Conservation (phyloP, 2,113 vertebrate species). For the Craseonycteris thonglongyai region DNA sequence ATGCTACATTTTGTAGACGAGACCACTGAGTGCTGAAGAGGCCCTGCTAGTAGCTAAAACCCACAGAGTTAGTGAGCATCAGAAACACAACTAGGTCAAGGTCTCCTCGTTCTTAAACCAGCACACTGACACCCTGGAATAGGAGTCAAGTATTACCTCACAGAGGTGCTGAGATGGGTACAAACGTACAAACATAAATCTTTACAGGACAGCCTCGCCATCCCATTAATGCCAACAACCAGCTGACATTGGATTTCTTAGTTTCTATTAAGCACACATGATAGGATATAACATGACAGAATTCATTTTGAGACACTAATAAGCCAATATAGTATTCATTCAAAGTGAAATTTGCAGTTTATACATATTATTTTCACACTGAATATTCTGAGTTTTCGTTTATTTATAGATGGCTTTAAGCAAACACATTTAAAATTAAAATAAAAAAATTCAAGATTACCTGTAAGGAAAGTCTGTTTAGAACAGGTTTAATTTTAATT, state of each 20-base stretch:
- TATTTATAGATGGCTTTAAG: neutral
- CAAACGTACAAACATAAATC: neutral
- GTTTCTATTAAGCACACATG: neutral
- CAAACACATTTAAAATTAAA: slow-evolving; percentile 22
- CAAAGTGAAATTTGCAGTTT: neutral
- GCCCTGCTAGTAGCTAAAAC: neutral
- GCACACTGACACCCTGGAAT: neutral
- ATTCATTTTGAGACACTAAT: neutral
- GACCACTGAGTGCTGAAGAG: neutral
- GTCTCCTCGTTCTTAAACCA: neutral
- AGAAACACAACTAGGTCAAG: neutral
- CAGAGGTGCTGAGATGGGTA: accelerated
- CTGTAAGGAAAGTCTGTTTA: slow-evolving; percentile 10
- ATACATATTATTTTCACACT: slow-evolving; percentile 2
- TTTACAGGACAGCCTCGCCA: neutral
- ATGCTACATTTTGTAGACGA: neutral
- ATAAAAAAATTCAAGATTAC: neutral
- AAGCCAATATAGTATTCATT: neutral
- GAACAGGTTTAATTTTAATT: slow-evolving; percentile 21
- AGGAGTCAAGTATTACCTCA: neutral
- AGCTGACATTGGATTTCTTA: neutral
- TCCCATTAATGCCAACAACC: neutral
- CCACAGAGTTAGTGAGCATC: neutral
- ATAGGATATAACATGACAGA: neutral
- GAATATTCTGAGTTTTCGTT: neutral